Evolutionary conservation across 2,888 invertebrate species (phyloP).

Genomic region (Agrenia bidenticulata): DNA sequence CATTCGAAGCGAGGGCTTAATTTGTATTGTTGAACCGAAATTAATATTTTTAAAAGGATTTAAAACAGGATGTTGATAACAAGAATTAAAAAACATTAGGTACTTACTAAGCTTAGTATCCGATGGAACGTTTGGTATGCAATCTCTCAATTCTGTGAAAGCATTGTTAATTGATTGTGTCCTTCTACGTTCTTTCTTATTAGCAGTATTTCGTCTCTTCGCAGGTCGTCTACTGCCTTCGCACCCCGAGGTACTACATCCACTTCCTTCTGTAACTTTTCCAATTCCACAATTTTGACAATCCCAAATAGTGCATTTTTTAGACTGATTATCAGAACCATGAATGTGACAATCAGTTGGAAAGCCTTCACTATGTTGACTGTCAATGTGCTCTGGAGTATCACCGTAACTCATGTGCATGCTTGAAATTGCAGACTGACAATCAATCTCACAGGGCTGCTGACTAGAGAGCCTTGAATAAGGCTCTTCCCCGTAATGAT

Average conservation of each 20-base stretch:
- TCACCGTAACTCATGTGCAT: background rate
- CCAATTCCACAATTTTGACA: slow-evolving; percentile 7
- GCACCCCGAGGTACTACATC: slow-evolving; percentile 7
- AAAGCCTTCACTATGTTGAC: slow-evolving; percentile 2
- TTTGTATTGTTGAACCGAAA: too few species aligned
- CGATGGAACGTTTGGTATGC: slow-evolving; percentile 93
- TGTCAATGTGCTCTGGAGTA: background rate
- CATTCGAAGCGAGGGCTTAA: too few species aligned
- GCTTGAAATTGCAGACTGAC: background rate
- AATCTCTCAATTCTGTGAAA: slow-evolving; percentile 85
- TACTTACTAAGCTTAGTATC: slow-evolving; percentile 93
- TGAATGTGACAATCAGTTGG: background rate
- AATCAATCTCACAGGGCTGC: slow-evolving; percentile 7
- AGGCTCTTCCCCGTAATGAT: background rate
- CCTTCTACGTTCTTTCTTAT: slow-evolving; percentile 87
- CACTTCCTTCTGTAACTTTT: slow-evolving; percentile 5
- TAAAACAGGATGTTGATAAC: too few species aligned
- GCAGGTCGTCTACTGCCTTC: slow-evolving; percentile 7
- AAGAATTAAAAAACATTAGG: too few species aligned
- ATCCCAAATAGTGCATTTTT: slow-evolving; percentile 1
- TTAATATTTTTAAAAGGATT: too few species aligned
- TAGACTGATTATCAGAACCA: background rate
- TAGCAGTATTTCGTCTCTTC: slow-evolving; percentile 70
- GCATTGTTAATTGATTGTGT: slow-evolving; percentile 95
- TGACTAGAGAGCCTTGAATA: background rate